Evolutionary conservation across 1,140 invertebrate genomes (phyloP).

Genomic region (Cotesia vestalis): DNA sequence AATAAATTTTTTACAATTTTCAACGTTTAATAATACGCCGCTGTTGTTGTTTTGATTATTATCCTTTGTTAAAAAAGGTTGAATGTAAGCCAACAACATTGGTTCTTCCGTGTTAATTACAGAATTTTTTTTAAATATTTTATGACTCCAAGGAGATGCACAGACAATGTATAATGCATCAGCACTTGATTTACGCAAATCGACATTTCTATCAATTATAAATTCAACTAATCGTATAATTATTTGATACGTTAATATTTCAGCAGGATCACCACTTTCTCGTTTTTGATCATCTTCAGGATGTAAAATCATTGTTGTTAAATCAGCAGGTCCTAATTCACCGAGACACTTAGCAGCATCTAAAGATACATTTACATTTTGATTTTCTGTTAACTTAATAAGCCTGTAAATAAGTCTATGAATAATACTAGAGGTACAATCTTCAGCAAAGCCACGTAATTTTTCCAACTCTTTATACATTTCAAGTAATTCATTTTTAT

Average conservation of each 20-base stretch:
- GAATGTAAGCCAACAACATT: constrained; percentile 33
- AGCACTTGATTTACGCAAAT: constrained; percentile 51
- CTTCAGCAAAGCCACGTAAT: constrained; percentile 67
- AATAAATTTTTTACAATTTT: constrained; percentile 43
- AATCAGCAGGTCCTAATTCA: constrained; percentile 78
- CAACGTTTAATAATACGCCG: constrained; percentile 27
- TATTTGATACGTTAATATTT: constrained; percentile 58
- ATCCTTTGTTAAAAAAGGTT: constrained; percentile 40
- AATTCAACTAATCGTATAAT: constrained; percentile 58
- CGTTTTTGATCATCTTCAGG: constrained; percentile 60
- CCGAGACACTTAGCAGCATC: constrained; percentile 81
- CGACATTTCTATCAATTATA: constrained; percentile 50
- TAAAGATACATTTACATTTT: constrained; percentile 62
- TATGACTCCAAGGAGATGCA: constrained; percentile 42
- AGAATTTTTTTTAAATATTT: constrained; percentile 34
- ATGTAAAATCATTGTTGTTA: constrained; percentile 75
- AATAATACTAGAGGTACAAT: constrained; percentile 66
- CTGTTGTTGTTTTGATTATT: not conserved
- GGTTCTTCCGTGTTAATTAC: constrained; percentile 22
- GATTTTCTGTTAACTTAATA: constrained; percentile 65
- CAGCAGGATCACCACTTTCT: constrained; percentile 50
- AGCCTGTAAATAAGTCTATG: constrained; percentile 70
- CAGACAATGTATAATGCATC: constrained; percentile 64
- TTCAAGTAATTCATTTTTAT: constrained; percentile 63
- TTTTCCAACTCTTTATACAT: constrained; percentile 65